Evolutionary conservation across 2,113 vertebrate species (phyloP), one percentile per base, ranked within the genome.

Genomic region (Prionailurus viverrinus): DNA sequence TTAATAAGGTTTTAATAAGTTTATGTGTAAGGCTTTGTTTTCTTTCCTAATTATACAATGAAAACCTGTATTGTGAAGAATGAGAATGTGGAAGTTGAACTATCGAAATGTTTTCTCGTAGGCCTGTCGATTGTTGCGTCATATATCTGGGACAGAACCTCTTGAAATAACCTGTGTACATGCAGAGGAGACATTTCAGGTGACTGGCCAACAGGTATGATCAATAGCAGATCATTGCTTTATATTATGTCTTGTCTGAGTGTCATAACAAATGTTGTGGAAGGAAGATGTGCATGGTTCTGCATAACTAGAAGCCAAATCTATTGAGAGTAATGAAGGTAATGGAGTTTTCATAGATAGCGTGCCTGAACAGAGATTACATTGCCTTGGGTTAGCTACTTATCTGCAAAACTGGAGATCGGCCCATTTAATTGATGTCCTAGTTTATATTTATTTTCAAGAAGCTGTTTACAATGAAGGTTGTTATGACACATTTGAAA

Each of bases 161-260:
- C 99, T 99, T 1, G 99, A 99, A 98, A 99, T 99, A 91, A 99
- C 99, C 61, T 99, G 99, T 79, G 98, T 99, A 94, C 99, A 99
- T 10, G 99, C 99, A 36, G 99, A 99, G 98, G 99, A 99, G 96
- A 99, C 99, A 39, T 99, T 99, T 98, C 99, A 99, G 93, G 99
- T 99, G 97, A 99, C 99, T 87, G 99, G 99, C 71, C 99, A 99
- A 76, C 99, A 99, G 99, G 99, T 99, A 99, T 51, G 98, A n/a
- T 36, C 53, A 27, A 25, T 63, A 96, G 92, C 66, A 79, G 45
- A 8, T 89, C 68, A 23, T 93, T 55, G 23, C 36, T 86, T 94
- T 76, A 0, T 87, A 23, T 31, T 48, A 4, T 14, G 14, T 97
- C 73, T 61, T 90, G 15, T 94, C 74, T 94, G 19, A 91, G 58